Base-by-base conservation (phyloP, 2,113 vertebrate genomes). In the Planiliza haematocheilus region DNA sequence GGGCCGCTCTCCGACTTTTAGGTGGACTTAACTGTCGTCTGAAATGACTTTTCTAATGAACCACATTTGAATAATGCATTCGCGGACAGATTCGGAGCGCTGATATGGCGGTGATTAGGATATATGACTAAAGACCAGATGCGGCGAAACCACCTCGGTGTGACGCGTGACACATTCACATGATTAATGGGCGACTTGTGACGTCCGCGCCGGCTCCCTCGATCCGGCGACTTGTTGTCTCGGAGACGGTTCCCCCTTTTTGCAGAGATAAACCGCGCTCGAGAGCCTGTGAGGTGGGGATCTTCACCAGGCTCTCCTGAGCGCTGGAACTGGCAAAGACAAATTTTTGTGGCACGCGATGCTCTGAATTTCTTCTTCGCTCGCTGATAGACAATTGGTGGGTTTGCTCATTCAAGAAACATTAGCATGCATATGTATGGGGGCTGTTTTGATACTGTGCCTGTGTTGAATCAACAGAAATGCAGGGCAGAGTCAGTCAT, bases 61-160 rank as follows among this genome's bases (percentile, higher is more conserved):
- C 63, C 76, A 55, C 85, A 90, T 91, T 87, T 91, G 87, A 91
- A 89, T 90, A 89, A 90, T 90, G 89, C 77, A 88, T 91, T 81
- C 62, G 10, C 16, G 18, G 75, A 83, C 87, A 79, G 84, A 90
- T 89, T 86, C 67, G 87, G 84, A 83, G 59, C 77, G 30, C 70
- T 60, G 84, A 82, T 83, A 73, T 18, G 66, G 65, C 64, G 70
- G 81, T 85, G 86, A 90, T 88, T 80, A 89, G 86, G 85, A 91
- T 89, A 82, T 89, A 91, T 85, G 88, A 84, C 74, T 79, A 13
- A 85, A 85, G 88, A 84, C 72, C 88, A 92, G 88, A 92, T 87
- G 88, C 14, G 66, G 79, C 84, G 24, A 24, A 80, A 87, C 76
- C 84, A 88, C 89, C 84, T 90, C 85, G 58, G 86, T 73, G 79